Evolutionary conservation across 2,888 invertebrate genomes (phyloP).

Genomic region (Meghimatium bilineatum): DNA sequence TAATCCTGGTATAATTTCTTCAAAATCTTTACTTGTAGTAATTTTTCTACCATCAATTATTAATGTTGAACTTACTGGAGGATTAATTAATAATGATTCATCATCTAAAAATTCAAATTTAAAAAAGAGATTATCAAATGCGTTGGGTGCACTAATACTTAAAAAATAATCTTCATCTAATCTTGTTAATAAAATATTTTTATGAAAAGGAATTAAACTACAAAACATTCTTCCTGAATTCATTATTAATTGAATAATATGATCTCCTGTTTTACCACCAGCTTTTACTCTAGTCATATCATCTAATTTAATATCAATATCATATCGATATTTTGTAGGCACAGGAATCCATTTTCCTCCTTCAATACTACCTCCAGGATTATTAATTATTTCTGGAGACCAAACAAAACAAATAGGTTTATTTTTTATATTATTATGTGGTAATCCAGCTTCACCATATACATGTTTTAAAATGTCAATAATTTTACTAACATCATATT

Average conservation of each 20-base stretch:
- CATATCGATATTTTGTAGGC: conserved; percentile 2
- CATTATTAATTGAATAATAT: neutral
- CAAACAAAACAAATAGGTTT: conserved; percentile 20
- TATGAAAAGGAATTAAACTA: neutral
- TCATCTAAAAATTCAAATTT: conserved; percentile 14
- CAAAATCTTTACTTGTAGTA: neutral
- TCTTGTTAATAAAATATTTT: neutral
- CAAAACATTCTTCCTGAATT: neutral
- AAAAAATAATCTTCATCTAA: neutral
- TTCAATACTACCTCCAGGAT: neutral
- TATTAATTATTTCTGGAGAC: neutral
- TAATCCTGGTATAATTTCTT: conserved; percentile 10
- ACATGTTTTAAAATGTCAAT: neutral
- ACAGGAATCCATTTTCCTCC: conserved; percentile 15
- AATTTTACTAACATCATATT: conserved; percentile 4
- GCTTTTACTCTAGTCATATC: neutral
- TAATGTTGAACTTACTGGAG: conserved; percentile 7
- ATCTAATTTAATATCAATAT: conserved; percentile 8
- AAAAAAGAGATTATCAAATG: neutral
- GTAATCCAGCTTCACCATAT: conserved; percentile 8
- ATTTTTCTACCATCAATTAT: conserved; percentile 27
- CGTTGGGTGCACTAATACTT: neutral
- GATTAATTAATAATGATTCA: neutral
- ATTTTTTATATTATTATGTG: neutral
- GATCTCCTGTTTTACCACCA: conserved; percentile 3